Evolutionary conservation across 2,888 invertebrate species (phyloP), one percentile per base, ranked within the genome.

Genomic region (Hirtodrosophila trivittata): DNA sequence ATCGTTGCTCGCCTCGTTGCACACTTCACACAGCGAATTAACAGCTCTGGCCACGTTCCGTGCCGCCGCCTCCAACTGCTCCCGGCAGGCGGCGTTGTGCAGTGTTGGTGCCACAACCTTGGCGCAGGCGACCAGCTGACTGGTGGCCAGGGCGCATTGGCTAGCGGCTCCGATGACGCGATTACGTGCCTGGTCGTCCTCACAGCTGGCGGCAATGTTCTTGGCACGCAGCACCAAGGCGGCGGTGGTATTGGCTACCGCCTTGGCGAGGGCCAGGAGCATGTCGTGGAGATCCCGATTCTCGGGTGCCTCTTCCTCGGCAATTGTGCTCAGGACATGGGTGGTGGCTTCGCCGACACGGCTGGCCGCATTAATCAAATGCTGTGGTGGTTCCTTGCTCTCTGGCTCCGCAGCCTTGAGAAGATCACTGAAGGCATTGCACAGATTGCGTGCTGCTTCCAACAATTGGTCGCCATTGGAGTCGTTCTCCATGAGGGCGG

Each of bases 171-270:
- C 96, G 77, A 99, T 98, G 41, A 99, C 97, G 80, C 89, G 87
- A 73, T 90, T 90, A 4, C 91, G 86, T 1, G 89, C 89, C 21
- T 91, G 90, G 32, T 91, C 91, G 77, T 96, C 96, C 42, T 94
- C 93, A 87, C 96, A 96, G 73, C 96, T 96, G 0, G 97, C 96
- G 0, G 99, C 98, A 67, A 99, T 98, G 84, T 97, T 96, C 92
- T 99, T 98, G 0, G 99, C 98, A 89, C 97, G 97, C 51, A 99
- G 92, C 1, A 99, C 99, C 47, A 99, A 91, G 0, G 97, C 97
- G 0, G 99, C 99, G 0, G 99, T 98, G 1, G 98, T 97, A 89
- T 98, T 99, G 35, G 99, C 99, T 25, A 99, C 99, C 0, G 97
- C 97, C 91, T 99, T 99, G 4, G 99, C 99, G 74, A 98, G 92